Percentiles rank a stretch among this genome's conserved stretches.
Conservation (phyloP, 1,140 invertebrate genomes). For the Caenorhabditis elegans region DNA sequence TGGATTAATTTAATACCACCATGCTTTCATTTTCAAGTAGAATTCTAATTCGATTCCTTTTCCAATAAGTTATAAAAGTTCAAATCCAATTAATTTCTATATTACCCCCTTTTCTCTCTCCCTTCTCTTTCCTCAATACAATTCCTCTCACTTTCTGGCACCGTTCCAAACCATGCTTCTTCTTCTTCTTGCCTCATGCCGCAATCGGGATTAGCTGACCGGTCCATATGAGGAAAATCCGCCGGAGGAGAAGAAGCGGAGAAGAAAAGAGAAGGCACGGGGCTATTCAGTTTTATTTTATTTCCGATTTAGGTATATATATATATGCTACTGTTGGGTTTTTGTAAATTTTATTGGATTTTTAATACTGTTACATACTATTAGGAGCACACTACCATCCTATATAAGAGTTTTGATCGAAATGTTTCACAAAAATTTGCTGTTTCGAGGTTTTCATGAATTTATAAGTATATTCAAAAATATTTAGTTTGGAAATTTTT, state of each 20-base stretch:
- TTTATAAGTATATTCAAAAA: too few species aligned
- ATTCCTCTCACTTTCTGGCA: slow-evolving; percentile 10
- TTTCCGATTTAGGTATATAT: background rate
- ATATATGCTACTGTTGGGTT: background rate
- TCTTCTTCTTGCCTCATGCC: background rate
- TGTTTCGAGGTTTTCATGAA: too few species aligned
- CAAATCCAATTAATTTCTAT: background rate
- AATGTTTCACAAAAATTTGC: too few species aligned
- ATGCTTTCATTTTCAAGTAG: too few species aligned
- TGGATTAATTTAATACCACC: too few species aligned
- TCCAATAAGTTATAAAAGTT: background rate
- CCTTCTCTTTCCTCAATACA: background rate
- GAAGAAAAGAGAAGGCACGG: too few species aligned
- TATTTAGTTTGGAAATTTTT: too few species aligned
- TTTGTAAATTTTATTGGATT: too few species aligned
- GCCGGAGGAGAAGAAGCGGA: background rate
- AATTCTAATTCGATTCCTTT: background rate
- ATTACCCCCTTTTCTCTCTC: too few species aligned
- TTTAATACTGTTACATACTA: too few species aligned
- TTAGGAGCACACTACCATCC: too few species aligned
- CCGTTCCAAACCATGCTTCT: background rate
- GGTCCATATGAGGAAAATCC: background rate
- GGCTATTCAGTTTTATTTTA: background rate
- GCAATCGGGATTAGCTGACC: slow-evolving; percentile 26
- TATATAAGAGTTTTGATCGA: too few species aligned